A percentile compares a stretch with the other conserved stretches of the same genome.
These are phyloP conservation scores for Eretmocerus hayati DNA, from an alignment of 2,888 invertebrate species.

Conservation along the genomic window DNA sequence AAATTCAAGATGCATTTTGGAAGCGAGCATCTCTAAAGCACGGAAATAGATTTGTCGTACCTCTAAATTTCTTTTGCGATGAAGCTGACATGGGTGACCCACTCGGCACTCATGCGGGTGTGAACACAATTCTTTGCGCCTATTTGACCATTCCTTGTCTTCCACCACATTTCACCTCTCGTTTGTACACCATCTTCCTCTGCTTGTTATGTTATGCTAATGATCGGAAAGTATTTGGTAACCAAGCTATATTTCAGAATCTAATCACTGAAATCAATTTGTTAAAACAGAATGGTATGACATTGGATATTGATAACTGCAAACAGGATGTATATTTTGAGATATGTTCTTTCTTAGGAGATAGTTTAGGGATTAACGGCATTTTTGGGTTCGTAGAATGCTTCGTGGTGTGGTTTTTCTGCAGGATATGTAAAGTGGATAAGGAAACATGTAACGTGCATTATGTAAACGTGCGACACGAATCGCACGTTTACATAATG, in stretches of 20 bases:
- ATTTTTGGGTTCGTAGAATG: conserved; percentile 16
- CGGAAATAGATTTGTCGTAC: too few relatives aligned
- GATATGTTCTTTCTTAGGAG: conserved; percentile 12
- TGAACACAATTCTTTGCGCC: too few relatives aligned
- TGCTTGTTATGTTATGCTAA: conserved; percentile 9
- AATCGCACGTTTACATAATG: too few relatives aligned
- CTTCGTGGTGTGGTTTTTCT: conserved; percentile 14
- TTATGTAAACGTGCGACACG: too few relatives aligned
- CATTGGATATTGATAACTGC: background rate
- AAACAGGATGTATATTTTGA: conserved; percentile 13
- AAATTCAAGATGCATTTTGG: too few relatives aligned
- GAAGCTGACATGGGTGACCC: too few relatives aligned
- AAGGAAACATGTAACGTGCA: too few relatives aligned
- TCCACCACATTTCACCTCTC: conserved; percentile 8
- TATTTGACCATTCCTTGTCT: conserved; percentile 9
- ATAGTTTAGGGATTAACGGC: conserved; percentile 17
- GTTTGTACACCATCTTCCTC: conserved; percentile 8
- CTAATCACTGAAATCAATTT: conserved; percentile 10
- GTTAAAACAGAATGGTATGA: conserved; percentile 11
- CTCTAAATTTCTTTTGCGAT: too few relatives aligned
- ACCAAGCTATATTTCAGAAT: conserved; percentile 8
- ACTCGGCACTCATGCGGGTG: too few relatives aligned
- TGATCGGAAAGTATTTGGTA: conserved; percentile 12
- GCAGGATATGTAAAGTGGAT: conserved; percentile 18
- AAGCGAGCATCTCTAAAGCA: too few relatives aligned